Conservation (phyloP, 2,797 vertebrate genomes). For the Etheostoma nigrum region DNA sequence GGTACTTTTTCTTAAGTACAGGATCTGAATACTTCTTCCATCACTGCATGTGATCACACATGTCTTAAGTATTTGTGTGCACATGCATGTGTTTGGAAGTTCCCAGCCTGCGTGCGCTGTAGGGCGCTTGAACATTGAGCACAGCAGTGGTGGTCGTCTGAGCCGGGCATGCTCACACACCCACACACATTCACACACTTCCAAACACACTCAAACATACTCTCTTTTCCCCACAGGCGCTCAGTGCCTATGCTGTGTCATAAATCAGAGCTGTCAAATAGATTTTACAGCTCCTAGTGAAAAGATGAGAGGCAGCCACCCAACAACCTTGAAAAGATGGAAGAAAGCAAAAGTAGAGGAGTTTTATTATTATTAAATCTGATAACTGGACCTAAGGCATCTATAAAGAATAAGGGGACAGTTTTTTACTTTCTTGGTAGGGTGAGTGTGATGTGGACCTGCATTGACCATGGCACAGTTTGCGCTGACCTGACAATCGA, state of each 20-base stretch:
- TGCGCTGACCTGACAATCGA: neutral
- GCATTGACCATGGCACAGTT: neutral
- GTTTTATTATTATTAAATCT: slow-evolving; percentile 67
- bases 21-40: too few relatives aligned
- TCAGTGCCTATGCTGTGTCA: slow-evolving; percentile 73
- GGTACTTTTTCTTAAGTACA: too few relatives aligned
- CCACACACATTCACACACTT: slow-evolving; percentile 48
- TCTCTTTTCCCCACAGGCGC: slow-evolving; percentile 64
- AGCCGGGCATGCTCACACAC: slow-evolving; percentile 30
- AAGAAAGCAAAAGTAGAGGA: slow-evolving; percentile 63
- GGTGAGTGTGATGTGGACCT: slow-evolving; percentile 1
- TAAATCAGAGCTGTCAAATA: slow-evolving; percentile 84
- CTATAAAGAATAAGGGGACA: slow-evolving; percentile 37
- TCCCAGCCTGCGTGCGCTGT: slow-evolving; percentile 39
- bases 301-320: slow-evolving; percentile 74
- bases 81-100: neutral
- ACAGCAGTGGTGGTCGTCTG: slow-evolving; percentile 59
- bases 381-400: slow-evolving; percentile 58
- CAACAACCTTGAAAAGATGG: slow-evolving; percentile 81
- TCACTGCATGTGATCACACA: neutral
- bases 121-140: slow-evolving; percentile 69
- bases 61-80: slow-evolving; percentile 3
- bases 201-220: slow-evolving; percentile 69
- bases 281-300: slow-evolving; percentile 80
- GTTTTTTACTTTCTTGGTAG: slow-evolving; percentile 33